A percentile compares a stretch with the other conserved stretches of the same genome.
These are phyloP conservation scores for Brassicogethes aeneus DNA, from an alignment of 2,888 invertebrate genomes.

Conservation along the genomic window DNA sequence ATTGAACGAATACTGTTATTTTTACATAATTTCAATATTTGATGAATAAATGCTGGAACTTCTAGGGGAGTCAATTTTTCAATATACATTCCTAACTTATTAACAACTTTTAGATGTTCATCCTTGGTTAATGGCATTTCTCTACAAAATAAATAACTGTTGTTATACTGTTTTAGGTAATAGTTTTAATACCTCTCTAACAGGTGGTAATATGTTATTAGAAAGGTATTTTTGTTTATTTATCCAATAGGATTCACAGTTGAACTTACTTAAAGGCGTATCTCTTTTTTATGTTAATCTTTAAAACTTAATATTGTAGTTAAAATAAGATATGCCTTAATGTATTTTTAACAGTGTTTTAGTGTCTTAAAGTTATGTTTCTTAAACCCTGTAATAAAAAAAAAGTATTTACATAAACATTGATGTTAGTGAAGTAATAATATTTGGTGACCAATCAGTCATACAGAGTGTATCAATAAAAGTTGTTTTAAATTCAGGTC, in stretches of 20 bases:
- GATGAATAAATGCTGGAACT: constrained; percentile 58
- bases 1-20: constrained; percentile 34
- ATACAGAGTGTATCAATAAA: constrained; percentile 53
- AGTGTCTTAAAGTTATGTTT: too few relatives aligned
- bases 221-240: too few relatives aligned
- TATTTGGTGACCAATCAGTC: constrained; percentile 49
- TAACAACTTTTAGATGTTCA: constrained; percentile 53
- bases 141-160: too few relatives aligned
- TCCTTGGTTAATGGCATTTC: constrained; percentile 50
- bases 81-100: constrained; percentile 52
- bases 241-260: constrained; percentile 6
- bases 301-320: constrained; percentile 7
- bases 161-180: too few relatives aligned
- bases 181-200: too few relatives aligned
- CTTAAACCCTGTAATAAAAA: too few relatives aligned
- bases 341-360: background rate
- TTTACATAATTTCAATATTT: constrained; percentile 51
- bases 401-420: constrained; percentile 53
- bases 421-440: constrained; percentile 52
- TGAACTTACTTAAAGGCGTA: background rate
- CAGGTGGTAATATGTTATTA: too few relatives aligned
- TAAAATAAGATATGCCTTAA: constrained; percentile 1
- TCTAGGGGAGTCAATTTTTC: constrained; percentile 51
- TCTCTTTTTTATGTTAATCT: too few relatives aligned
- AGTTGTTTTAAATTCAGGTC: constrained; percentile 51